phyloP scores from a whole-genome alignment of 2,797 vertebrate species.

The Enteromius paludinosus region DNA sequence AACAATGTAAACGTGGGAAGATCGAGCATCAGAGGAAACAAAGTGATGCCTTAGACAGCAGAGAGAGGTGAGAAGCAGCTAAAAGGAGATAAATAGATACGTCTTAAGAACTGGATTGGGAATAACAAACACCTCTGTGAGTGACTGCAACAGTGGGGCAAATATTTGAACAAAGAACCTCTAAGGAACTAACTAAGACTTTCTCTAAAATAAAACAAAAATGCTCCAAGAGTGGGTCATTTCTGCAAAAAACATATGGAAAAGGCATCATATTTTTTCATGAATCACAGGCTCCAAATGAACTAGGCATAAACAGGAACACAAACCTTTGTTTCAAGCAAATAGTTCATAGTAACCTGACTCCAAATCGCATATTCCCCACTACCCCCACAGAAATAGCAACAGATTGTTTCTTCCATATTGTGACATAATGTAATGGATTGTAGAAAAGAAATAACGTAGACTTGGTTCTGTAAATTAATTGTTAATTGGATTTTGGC shows the following conservation, averaged over 20 bases:
- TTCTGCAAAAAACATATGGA: background rate
- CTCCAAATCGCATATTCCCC: background rate
- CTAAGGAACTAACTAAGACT: background rate
- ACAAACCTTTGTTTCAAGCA: background rate
- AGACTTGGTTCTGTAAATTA: background rate
- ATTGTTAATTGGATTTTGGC: background rate
- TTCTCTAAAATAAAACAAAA: background rate
- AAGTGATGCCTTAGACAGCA: slow-evolving; percentile 24
- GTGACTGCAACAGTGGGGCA: slow-evolving; percentile 12
- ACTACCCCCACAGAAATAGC: background rate
- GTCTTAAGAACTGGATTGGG: slow-evolving; percentile 5
- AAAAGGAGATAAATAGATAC: slow-evolving; percentile 26
- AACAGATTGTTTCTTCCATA: background rate
- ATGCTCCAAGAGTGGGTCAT: background rate
- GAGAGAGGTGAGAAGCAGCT: slow-evolving; percentile 15
- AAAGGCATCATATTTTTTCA: background rate
- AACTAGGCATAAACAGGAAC: background rate
- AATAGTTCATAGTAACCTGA: background rate
- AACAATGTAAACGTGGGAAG: slow-evolving; percentile 23
- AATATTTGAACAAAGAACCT: slow-evolving; percentile 20
- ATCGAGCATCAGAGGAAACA: slow-evolving; percentile 34
- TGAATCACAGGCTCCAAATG: background rate
- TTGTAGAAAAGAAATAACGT: background rate
- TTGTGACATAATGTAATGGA: background rate
- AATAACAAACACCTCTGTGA: slow-evolving; percentile 15